These are phyloP conservation scores for Opisthocomus hoazin DNA, from an alignment of 2,113 vertebrate genomes.

Conservation along the genomic window DNA sequence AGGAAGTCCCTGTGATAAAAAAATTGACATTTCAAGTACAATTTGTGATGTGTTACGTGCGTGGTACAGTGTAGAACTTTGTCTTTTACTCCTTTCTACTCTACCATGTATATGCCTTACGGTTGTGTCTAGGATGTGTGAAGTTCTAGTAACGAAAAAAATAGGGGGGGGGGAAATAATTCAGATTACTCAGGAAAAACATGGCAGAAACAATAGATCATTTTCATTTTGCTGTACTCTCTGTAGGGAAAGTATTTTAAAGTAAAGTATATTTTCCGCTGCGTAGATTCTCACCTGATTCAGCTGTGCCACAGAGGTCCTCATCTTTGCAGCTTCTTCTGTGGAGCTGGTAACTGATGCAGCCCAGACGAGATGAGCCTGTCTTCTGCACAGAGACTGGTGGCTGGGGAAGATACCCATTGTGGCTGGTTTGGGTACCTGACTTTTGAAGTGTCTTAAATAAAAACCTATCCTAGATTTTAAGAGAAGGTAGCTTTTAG, in stretches of 20 bases:
- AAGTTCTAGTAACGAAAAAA: neutral
- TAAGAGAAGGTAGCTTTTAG: neutral
- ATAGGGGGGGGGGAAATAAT: rapidly evolving
- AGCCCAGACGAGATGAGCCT: neutral
- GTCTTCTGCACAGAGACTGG: too few relatives aligned
- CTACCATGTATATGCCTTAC: neutral
- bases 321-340: neutral
- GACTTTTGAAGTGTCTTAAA: neutral
- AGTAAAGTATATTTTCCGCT: neutral
- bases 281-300: neutral
- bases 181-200: neutral
- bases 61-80: rapidly evolving
- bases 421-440: neutral
- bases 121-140: neutral
- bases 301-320: neutral
- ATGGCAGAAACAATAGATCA: neutral
- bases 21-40: neutral
- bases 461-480: neutral
- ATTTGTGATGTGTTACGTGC: neutral
- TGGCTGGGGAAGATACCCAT: neutral
- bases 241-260: neutral
- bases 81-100: neutral
- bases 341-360: neutral
- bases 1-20: neutral
- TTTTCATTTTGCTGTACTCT: neutral